Base-by-base conservation (phyloP, 2,888 invertebrate genomes). In the Ptychoptera albimana region DNA sequence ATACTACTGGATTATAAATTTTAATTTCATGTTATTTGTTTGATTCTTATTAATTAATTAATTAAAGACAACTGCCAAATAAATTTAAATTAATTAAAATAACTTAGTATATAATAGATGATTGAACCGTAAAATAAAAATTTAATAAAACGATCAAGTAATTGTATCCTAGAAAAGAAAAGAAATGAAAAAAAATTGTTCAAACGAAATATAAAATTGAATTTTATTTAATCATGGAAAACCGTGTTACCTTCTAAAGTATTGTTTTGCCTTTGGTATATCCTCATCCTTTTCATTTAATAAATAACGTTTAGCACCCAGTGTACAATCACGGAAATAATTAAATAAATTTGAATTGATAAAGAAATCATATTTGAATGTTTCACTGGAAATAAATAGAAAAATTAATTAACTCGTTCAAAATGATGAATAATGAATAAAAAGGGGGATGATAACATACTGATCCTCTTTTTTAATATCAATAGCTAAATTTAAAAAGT, bases 401-500 rank as follows among this genome's bases (percentile, higher is more conserved):
- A 82, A n/a, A 86, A 2, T 66, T 7, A 11, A 32, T 3, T 32
- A 3, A 32, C 9, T 32, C 2, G 4, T 11, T 32, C 2, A 32
- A 3, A 4, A 32, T 7, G 9, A 32, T n/a, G n/a, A 32, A 32
- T n/a, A 7, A 7, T 32, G 4, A 32, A 32, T 32, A 32, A 23
- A 7, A 32, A n/a, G n/a, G n/a, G n/a, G n/a, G n/a, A n/a, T n/a
- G 9, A 7, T 32, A 32, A 11, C 58, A 12, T 71, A 58, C 13
- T 51, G 48, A 47, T 79, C 80, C 12, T 60, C 55, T 0, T 62
- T 58, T 39, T 70, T 66, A 34, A 81, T 54, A 1, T 59, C 55
- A 0, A 67, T 59, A 32, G 75, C 66, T n/a, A 82, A 63, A 1
- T 55, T 57, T 4, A 72, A 50, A 43, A 76, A 66, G 51, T 81